phyloP scores from a whole-genome alignment of 2,113 vertebrate genomes.

The Corythornis madagascariensis region DNA sequence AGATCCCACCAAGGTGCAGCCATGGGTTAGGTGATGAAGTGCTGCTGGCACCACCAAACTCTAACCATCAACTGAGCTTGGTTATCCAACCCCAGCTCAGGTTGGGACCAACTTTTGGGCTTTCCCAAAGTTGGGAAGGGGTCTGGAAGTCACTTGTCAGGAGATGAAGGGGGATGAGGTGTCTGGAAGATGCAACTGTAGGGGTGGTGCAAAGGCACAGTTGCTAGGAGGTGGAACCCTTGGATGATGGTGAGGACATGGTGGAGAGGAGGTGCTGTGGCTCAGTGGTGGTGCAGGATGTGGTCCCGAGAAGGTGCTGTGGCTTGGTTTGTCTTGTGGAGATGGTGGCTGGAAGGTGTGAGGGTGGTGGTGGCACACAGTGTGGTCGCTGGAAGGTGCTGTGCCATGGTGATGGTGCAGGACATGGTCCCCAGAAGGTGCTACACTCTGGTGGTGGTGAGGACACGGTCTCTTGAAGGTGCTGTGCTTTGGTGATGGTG shows the following conservation, averaged over 20 bases:
- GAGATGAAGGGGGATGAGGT: not conserved
- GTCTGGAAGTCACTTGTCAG: not conserved
- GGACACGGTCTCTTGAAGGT: fast-evolving
- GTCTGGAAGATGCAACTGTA: fast-evolving
- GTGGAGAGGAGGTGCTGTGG: too few species aligned
- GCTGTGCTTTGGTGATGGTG: too few species aligned
- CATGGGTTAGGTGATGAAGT: fast-evolving
- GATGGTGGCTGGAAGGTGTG: too few species aligned
- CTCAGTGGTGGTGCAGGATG: too few species aligned
- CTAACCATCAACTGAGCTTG: not conserved
- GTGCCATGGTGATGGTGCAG: fast-evolving
- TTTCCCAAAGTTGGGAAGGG: not conserved
- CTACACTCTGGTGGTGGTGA: fast-evolving
- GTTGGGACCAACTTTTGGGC: fast-evolving
- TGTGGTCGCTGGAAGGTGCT: not conserved
- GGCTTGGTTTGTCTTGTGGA: too few species aligned
- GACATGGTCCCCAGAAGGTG: fast-evolving
- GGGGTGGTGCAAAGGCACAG: too few species aligned
- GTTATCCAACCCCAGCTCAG: not conserved
- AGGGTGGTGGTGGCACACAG: too few species aligned
- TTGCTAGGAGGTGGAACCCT: too few species aligned
- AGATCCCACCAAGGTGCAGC: fast-evolving
- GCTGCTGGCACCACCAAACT: not conserved
- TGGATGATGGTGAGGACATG: too few species aligned
- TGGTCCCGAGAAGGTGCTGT: fast-evolving